A percentile compares a stretch with the other conserved stretches of the same genome.
phyloP scores from a whole-genome alignment of 1,140 invertebrate species.

The Tachypleus tridentatus region DNA sequence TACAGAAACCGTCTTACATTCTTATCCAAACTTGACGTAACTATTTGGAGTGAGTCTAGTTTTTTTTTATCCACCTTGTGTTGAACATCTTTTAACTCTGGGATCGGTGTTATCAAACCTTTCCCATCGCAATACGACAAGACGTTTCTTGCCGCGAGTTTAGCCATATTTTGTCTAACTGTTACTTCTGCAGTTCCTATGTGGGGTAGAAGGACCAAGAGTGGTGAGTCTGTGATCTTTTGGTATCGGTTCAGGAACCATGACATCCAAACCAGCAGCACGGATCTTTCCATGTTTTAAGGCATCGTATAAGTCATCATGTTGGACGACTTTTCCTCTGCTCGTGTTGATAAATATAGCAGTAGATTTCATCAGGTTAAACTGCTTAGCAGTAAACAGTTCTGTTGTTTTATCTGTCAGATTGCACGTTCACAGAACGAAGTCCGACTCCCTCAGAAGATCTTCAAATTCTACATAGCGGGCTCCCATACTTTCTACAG shows the following conservation, averaged over 20 bases:
- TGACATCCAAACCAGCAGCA: constrained; percentile 72
- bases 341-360: constrained; percentile 64
- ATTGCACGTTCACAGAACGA: constrained; percentile 58
- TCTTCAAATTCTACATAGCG: constrained; percentile 53
- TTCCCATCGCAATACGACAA: constrained; percentile 56
- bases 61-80: no score
- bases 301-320: constrained; percentile 60
- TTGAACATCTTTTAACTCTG: neutral
- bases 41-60: no score
- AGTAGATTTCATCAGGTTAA: constrained; percentile 65
- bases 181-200: constrained; percentile 80
- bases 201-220: constrained; percentile 60
- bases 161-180: constrained; percentile 66
- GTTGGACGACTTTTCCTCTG: constrained; percentile 54
- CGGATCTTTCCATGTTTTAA: constrained; percentile 56
- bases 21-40: no score
- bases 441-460: constrained; percentile 58
- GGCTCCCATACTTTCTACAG: constrained; percentile 46
- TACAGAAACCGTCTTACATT: no score
- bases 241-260: constrained; percentile 70
- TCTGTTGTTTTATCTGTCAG: constrained; percentile 57
- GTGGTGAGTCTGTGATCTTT: constrained; percentile 63
- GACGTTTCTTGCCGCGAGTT: constrained; percentile 72
- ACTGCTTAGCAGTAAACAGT: constrained; percentile 57
- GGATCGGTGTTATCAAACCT: constrained; percentile 30